Conservation (phyloP, 1,140 invertebrate genomes). For the Tigriopus japonicus region DNA sequence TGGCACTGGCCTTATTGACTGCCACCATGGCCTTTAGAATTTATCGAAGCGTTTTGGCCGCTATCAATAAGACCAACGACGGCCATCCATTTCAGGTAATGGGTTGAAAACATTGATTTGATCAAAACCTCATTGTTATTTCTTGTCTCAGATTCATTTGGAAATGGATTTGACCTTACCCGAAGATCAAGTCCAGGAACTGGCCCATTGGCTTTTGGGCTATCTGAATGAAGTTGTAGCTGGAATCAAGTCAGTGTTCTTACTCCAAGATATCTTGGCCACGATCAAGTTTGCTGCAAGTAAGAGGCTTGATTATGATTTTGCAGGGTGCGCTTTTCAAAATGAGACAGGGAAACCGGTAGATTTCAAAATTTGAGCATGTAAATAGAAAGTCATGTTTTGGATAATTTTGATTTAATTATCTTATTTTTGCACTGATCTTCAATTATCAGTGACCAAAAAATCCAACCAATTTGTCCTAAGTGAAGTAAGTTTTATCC, state of each 20-base stretch:
- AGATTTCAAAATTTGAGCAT: too few relatives aligned
- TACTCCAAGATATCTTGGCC: background rate
- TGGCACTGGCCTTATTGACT: slow-evolving; percentile 6
- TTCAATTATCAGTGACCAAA: too few relatives aligned
- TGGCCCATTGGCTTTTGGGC: background rate
- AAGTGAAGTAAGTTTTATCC: too few relatives aligned
- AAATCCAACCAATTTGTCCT: too few relatives aligned
- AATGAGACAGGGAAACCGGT: too few relatives aligned
- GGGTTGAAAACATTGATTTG: background rate
- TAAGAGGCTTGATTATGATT: background rate
- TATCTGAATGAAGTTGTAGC: background rate
- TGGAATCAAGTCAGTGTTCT: background rate
- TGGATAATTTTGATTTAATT: too few relatives aligned
- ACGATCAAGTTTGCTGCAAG: slow-evolving; percentile 1
- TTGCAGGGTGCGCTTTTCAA: too few relatives aligned
- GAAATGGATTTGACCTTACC: background rate
- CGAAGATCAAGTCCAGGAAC: background rate
- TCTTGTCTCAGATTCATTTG: background rate
- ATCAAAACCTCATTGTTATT: background rate
- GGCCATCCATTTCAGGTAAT: slow-evolving; percentile 14
- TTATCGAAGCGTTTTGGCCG: slow-evolving; percentile 4
- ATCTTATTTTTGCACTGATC: too few relatives aligned
- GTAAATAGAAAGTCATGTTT: too few relatives aligned
- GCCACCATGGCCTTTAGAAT: slow-evolving; percentile 12
- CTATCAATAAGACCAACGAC: slow-evolving; percentile 11